Conservation (phyloP, 2,888 invertebrate genomes). For the Nudaria mundana region DNA sequence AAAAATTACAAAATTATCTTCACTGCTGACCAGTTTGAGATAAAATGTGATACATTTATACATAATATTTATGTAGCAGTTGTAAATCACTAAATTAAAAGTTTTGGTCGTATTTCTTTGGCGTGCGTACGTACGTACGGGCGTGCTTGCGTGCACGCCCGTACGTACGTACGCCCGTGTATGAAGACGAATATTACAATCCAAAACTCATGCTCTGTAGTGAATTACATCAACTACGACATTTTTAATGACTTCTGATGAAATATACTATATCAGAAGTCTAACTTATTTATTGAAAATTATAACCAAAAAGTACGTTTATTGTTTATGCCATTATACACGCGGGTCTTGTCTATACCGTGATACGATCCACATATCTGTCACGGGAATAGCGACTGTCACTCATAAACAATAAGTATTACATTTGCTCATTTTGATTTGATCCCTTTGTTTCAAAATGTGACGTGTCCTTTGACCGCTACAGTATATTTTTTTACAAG, state of each 20-base stretch:
- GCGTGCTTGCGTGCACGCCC: too few relatives aligned
- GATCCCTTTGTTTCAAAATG: conserved; percentile 23
- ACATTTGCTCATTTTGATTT: conserved; percentile 21
- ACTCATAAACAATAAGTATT: conserved; percentile 10
- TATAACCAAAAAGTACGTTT: too few relatives aligned
- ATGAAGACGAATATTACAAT: too few relatives aligned
- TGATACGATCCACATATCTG: conserved; percentile 59
- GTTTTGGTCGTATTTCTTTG: too few relatives aligned
- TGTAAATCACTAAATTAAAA: too few relatives aligned
- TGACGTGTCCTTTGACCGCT: conserved; percentile 52
- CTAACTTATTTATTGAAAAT: too few relatives aligned
- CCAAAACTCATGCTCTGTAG: too few relatives aligned
- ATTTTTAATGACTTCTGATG: too few relatives aligned
- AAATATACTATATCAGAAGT: too few relatives aligned
- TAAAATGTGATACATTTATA: background rate
- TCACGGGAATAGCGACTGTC: conserved; percentile 43
- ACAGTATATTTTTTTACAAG: conserved; percentile 64
- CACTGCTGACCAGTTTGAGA: conserved; percentile 51
- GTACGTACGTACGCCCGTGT: too few relatives aligned
- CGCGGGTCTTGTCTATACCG: conserved; percentile 53
- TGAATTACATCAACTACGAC: too few relatives aligned
- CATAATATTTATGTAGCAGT: background rate
- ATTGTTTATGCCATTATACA: conserved; percentile 17
- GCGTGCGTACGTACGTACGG: too few relatives aligned
- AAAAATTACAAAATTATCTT: conserved; percentile 12